Evolutionary conservation across 2,888 invertebrate species (phyloP).

Genomic region (Odontothrips loti): DNA sequence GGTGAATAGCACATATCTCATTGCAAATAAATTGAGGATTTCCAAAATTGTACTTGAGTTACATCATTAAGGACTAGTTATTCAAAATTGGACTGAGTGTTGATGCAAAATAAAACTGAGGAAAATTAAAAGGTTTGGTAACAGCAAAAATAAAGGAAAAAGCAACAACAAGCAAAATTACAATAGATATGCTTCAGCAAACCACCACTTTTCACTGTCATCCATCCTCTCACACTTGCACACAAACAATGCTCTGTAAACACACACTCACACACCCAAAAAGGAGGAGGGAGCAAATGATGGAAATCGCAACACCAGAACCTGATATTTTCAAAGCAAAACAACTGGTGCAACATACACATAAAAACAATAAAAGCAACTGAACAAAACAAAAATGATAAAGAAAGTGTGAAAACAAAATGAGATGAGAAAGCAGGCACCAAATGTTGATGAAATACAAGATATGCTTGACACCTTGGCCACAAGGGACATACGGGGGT

Average conservation of each 20-base stretch:
- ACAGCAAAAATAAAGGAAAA: too few species aligned
- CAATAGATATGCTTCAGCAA: too few species aligned
- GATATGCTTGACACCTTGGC: background rate
- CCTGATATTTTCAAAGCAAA: background rate
- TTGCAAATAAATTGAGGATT: background rate
- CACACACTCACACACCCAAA: too few species aligned
- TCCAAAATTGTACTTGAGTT: background rate
- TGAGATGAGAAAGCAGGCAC: background rate
- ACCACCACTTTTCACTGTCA: too few species aligned
- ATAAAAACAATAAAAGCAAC: background rate
- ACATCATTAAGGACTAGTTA: too few species aligned
- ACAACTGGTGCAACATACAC: background rate
- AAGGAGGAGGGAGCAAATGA: too few species aligned
- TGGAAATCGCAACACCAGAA: background rate
- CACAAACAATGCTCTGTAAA: too few species aligned
- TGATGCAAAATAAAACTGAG: background rate
- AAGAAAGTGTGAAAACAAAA: background rate
- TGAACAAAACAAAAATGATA: slow-evolving; percentile 11
- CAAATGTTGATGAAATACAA: background rate
- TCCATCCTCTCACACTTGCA: too few species aligned
- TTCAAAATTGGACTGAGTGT: background rate
- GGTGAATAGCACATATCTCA: background rate
- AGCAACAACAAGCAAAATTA: too few species aligned
- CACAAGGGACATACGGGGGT: too few species aligned
- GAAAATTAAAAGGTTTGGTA: too few species aligned